These are phyloP conservation scores for Oncorhynchus nerka DNA, from an alignment of 2,113 vertebrate species.

Conservation along the genomic window DNA sequence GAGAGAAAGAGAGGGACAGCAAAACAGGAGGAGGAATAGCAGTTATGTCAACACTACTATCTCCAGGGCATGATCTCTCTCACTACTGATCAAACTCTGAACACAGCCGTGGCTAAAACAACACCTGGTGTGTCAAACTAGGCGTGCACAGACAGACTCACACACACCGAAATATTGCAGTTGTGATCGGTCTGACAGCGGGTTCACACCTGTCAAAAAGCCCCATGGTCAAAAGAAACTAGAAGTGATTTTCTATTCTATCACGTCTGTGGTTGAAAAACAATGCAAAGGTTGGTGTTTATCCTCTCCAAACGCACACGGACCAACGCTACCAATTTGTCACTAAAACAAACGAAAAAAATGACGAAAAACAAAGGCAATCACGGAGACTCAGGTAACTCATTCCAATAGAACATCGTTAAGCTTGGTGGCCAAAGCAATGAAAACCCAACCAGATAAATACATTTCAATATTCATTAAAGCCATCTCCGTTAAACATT, in stretches of 20 bases:
- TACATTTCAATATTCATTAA: conserved; percentile 46
- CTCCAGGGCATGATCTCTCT: background rate
- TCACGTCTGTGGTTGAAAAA: no score
- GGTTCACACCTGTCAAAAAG: no score
- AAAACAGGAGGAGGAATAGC: background rate
- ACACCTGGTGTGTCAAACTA: background rate
- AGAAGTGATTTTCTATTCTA: no score
- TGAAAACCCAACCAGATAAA: conserved; percentile 22
- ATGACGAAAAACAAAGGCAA: background rate
- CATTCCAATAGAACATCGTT: conserved; percentile 32
- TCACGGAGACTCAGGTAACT: background rate
- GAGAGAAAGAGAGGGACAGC: background rate
- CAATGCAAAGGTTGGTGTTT: no score
- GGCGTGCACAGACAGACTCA: background rate
- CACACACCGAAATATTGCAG: background rate
- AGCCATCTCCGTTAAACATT: background rate
- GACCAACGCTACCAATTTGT: background rate
- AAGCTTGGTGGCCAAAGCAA: conserved; percentile 3
- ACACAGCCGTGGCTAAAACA: background rate
- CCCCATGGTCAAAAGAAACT: no score
- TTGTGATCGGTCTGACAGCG: conserved; percentile 14
- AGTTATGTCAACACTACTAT: background rate
- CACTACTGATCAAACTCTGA: background rate
- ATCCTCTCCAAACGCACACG: no score
- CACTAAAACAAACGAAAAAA: conserved; percentile 34